Base-by-base conservation (phyloP, 2,888 invertebrate species). In the Choristoneura rosaceana region DNA sequence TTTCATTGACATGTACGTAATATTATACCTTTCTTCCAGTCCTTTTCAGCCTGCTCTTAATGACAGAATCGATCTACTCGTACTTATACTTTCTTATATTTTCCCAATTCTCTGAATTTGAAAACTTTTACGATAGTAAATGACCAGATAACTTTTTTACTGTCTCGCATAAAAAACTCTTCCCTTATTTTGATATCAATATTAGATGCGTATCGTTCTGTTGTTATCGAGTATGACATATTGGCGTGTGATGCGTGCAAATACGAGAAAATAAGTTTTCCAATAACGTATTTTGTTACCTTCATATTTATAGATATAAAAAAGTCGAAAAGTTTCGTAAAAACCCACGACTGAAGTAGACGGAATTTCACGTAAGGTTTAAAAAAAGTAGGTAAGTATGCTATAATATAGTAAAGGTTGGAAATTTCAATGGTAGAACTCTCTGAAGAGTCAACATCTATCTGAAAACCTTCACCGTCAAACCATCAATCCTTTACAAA, bases 131-230 rank as follows among this genome's bases (percentile, higher is more conserved):
- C 25, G 25, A 25, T 12, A 55, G 12, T 25, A 55, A 55, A 55
- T 55, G 55, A 55, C 55, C 25, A 12, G 55, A 55, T 10, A 55
- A 55, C 55, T 55, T 55, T 55, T 55, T 55, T 55, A 55, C 10
- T 55, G 55, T 55, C 25, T 55, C 55, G 25, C 25, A 25, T 55
- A 55, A 55, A 55, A 55, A 17, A 17, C 8, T 52, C 17, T 12
- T 25, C 3, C 55, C 5, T 55, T 55, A 17, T 25, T 25, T 25
- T 25, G 25, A 25, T 55, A 25, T 10, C 25, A 25, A 25, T 55
- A 25, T 17, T 25, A 7, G 38, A 38, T 38, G 12, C 55, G 55
- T 55, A 10, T 25, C 17, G 10, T 17, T 55, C 25, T 55, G 25
- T 55, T 25, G 25, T 25, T 10, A 25, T 47, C 25, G 25, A 10